Percentiles rank a stretch among this genome's conserved stretches.
These are phyloP conservation scores for Notodromas monacha DNA, from an alignment of 2,888 invertebrate species.

Conservation along the genomic window DNA sequence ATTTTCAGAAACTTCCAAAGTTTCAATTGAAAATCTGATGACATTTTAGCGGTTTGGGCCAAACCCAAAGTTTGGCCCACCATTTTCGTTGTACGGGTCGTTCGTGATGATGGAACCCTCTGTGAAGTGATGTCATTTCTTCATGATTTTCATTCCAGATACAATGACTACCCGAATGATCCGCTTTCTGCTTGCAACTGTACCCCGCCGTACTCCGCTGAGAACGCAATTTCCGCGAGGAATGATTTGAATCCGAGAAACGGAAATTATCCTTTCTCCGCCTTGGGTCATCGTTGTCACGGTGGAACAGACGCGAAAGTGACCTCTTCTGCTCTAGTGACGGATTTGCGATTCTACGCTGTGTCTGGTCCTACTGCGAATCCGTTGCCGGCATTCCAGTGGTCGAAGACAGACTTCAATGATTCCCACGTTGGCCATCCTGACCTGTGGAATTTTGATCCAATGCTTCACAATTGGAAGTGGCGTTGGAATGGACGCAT, in stretches of 20 bases:
- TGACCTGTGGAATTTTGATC: conserved; percentile 38
- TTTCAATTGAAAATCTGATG: too few relatives aligned
- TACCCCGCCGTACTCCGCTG: conserved; percentile 31
- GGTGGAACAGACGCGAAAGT: conserved; percentile 36
- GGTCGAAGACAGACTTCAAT: conserved; percentile 32
- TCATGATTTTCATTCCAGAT: too few relatives aligned
- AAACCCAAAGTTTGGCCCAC: too few relatives aligned
- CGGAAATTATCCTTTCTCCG: conserved; percentile 32
- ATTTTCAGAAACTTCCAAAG: too few relatives aligned
- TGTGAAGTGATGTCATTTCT: too few relatives aligned
- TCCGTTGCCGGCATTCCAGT: conserved; percentile 34
- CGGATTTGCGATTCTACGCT: conserved; percentile 22
- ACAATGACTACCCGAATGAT: conserved; percentile 34
- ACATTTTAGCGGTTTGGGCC: too few relatives aligned
- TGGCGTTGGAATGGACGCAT: too few relatives aligned
- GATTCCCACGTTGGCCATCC: conserved; percentile 36
- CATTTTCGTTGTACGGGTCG: conserved; percentile 5
- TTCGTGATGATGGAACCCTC: background rate
- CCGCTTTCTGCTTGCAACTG: conserved; percentile 30
- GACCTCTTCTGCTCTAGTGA: conserved; percentile 6
- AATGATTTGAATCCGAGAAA: conserved; percentile 33
- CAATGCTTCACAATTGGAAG: too few relatives aligned
- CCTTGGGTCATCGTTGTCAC: conserved; percentile 30
- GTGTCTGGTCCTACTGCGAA: conserved; percentile 25
- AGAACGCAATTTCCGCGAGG: conserved; percentile 33